A percentile compares a stretch with the other conserved stretches of the same genome.
phyloP scores from a whole-genome alignment of 1,140 invertebrate species.

The Coptotermes formosanus region DNA sequence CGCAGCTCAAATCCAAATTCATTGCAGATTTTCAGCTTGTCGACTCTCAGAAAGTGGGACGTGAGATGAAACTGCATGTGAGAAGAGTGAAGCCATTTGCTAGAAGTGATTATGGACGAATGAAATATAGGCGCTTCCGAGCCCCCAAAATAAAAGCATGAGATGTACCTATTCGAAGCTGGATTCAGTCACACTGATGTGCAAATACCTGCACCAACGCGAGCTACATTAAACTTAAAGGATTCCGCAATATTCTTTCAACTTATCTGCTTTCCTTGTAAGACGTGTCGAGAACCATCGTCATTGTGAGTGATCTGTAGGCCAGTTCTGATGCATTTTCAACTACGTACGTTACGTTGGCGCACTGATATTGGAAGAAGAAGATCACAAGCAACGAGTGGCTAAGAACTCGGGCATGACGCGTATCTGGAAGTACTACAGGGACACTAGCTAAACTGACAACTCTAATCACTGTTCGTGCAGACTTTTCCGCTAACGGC shows the following conservation, averaged over 20 bases:
- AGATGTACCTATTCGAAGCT: background rate
- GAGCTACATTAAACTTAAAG: background rate
- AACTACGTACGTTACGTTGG: too few relatives aligned
- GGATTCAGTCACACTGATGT: background rate
- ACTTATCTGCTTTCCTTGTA: background rate
- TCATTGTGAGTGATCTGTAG: too few relatives aligned
- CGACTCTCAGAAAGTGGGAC: conserved; percentile 13
- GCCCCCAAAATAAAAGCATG: conserved; percentile 11
- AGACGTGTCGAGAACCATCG: too few relatives aligned
- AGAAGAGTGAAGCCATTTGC: background rate
- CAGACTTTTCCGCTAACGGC: too few relatives aligned
- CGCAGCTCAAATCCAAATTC: background rate
- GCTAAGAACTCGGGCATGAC: too few relatives aligned
- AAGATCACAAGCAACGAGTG: too few relatives aligned
- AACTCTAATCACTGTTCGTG: too few relatives aligned
- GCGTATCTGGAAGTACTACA: too few relatives aligned
- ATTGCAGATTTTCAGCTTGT: conserved; percentile 18
- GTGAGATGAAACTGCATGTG: conserved; percentile 4
- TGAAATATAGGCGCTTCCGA: background rate
- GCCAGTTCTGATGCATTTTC: too few relatives aligned
- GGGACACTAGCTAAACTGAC: too few relatives aligned
- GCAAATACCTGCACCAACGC: background rate
- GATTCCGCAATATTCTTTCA: background rate
- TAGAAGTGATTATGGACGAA: background rate
- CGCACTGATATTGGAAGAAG: too few relatives aligned